Evolutionary conservation across 2,888 invertebrate genomes (phyloP).

Genomic region (Drosophila austrosaltans): DNA sequence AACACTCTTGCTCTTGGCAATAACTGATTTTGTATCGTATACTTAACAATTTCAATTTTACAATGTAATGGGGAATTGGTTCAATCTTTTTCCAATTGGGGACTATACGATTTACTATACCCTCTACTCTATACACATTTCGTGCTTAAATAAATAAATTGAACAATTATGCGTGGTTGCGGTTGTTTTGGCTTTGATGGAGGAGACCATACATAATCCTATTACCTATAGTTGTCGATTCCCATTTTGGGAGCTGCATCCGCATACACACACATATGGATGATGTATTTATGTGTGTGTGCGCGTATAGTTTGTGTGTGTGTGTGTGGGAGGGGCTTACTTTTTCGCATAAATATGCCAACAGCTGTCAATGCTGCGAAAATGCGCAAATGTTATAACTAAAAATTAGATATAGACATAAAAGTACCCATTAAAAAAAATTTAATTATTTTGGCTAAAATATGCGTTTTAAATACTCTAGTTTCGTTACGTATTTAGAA

Average conservation of each 20-base stretch:
- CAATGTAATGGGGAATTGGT: not conserved
- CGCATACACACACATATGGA: constrained; percentile 2
- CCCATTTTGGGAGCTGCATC: constrained; percentile 21
- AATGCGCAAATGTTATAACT: constrained; percentile 2
- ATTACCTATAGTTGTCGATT: constrained; percentile 48
- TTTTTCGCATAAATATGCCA: constrained; percentile 43
- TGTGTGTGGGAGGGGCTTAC: constrained; percentile 29
- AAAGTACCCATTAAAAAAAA: not conserved
- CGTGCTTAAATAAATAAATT: constrained; percentile 76
- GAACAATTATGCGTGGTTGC: constrained; percentile 77
- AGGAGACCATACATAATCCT: constrained; percentile 69
- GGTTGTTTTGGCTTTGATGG: constrained; percentile 77
- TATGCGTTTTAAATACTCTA: not conserved
- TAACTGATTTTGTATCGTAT: not conserved
- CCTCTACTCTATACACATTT: constrained; percentile 40
- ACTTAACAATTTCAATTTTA: not conserved
- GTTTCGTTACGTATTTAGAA: no score
- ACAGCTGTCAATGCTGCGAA: constrained; percentile 28
- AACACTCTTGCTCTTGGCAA: not conserved
- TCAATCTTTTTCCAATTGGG: not conserved
- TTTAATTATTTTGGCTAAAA: not conserved
- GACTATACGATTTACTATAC: not conserved
- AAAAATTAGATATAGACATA: not conserved
- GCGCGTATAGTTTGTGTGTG: constrained; percentile 2
- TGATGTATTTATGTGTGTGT: not conserved